These are phyloP conservation scores for Nephrotoma appendiculata DNA, from an alignment of 2,888 invertebrate species.

Conservation along the genomic window DNA sequence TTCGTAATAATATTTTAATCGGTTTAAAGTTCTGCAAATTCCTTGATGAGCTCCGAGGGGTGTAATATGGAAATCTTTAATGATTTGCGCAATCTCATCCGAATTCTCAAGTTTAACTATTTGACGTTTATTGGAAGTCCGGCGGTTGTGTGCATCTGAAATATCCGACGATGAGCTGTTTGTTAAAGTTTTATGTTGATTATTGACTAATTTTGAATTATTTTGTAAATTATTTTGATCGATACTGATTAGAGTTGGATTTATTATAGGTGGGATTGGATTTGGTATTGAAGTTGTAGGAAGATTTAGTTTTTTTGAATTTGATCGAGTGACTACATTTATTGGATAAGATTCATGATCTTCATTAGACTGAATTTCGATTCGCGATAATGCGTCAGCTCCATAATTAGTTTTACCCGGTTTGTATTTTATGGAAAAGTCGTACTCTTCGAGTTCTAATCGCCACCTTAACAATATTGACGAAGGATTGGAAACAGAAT, in stretches of 20 bases:
- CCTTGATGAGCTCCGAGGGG: constrained; percentile 10
- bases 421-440: neutral
- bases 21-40: constrained; percentile 10
- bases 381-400: constrained; percentile 6
- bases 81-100: neutral
- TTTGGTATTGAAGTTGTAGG: too few species aligned
- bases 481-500: neutral
- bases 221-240: neutral
- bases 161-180: too few species aligned
- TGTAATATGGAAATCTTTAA: constrained; percentile 7
- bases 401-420: neutral
- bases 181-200: too few species aligned
- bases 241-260: neutral
- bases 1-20: constrained; percentile 13
- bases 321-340: neutral
- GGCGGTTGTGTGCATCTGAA: neutral
- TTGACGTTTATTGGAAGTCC: neutral
- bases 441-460: neutral
- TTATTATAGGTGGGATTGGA: too few species aligned
- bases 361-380: neutral
- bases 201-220: too few species aligned
- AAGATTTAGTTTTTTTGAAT: neutral
- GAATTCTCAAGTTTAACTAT: neutral
- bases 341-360: neutral
- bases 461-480: constrained; percentile 4